Evolutionary conservation across 2,797 vertebrate species (phyloP).

Genomic region (Centropyge bicolor): DNA sequence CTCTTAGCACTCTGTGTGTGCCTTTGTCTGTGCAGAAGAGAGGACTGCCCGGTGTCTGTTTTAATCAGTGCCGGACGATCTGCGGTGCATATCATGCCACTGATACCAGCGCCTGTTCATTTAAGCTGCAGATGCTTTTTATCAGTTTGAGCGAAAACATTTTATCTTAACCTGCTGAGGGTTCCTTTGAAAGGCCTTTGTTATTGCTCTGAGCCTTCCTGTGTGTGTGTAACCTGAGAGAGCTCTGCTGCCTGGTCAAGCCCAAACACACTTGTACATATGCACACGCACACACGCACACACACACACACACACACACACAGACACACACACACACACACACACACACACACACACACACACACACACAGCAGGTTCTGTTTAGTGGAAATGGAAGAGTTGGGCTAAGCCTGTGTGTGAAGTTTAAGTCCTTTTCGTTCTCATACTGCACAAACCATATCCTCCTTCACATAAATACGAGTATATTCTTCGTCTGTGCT

Average conservation of each 20-base stretch:
- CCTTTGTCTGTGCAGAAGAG: conserved; percentile 9
- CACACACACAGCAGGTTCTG: conserved; percentile 79
- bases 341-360: conserved; percentile 41
- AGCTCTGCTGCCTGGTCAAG: conserved; percentile 76
- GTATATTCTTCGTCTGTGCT: conserved; percentile 7
- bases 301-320: conserved; percentile 76
- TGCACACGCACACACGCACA: conserved; percentile 38
- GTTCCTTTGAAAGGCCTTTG: conserved; percentile 84
- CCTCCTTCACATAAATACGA: neutral
- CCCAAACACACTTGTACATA: conserved; percentile 72
- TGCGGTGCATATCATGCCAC: conserved; percentile 60
- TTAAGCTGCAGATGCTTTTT: conserved; percentile 84
- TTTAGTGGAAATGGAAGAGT: conserved; percentile 77
- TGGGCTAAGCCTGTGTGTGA: conserved; percentile 62
- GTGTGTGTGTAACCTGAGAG: conserved; percentile 84
- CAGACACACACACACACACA: conserved; percentile 57
- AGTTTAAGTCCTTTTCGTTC: conserved; percentile 50
- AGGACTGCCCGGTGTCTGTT: conserved; percentile 47
- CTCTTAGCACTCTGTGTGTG: conserved; percentile 5
- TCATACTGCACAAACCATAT: conserved; percentile 45
- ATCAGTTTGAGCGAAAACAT: conserved; percentile 84
- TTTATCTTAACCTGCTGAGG: conserved; percentile 85
- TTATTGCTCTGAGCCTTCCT: conserved; percentile 86
- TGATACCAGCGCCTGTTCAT: conserved; percentile 70
- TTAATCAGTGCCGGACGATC: conserved; percentile 56